Conservation (phyloP, 2,797 vertebrate species). For the Adrianichthys oophorus region DNA sequence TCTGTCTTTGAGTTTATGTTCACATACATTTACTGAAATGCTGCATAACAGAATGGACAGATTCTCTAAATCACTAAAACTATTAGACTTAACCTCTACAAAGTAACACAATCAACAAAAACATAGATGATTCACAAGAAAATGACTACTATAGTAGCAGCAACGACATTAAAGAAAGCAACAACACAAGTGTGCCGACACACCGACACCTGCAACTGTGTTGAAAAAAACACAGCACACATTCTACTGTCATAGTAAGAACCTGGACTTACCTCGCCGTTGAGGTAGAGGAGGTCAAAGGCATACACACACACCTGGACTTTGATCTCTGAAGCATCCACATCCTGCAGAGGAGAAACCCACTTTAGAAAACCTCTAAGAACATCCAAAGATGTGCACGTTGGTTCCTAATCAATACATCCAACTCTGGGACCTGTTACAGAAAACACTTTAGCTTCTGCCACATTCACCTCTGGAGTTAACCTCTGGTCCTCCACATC, state of each 20-base stretch:
- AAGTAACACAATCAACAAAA: too few relatives aligned
- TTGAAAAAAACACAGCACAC: too few relatives aligned
- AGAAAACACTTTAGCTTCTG: slow-evolving; percentile 57
- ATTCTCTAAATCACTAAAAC: too few relatives aligned
- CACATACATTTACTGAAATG: too few relatives aligned
- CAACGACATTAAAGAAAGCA: too few relatives aligned
- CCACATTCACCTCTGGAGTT: slow-evolving; percentile 38
- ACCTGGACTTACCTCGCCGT: slow-evolving; percentile 84
- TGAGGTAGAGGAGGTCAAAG: slow-evolving; percentile 91
- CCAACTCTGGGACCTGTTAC: slow-evolving; percentile 51
- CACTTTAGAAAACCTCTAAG: slow-evolving; percentile 15
- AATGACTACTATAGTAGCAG: too few relatives aligned
- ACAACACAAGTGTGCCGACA: too few relatives aligned
- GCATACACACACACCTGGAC: slow-evolving; percentile 93
- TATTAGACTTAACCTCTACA: too few relatives aligned
- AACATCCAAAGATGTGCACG: slow-evolving; percentile 53
- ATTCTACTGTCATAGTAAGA: slow-evolving; percentile 15
- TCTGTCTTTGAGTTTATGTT: too few relatives aligned
- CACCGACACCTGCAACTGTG: too few relatives aligned
- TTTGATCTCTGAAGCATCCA: slow-evolving; percentile 87
- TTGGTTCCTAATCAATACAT: slow-evolving; percentile 49
- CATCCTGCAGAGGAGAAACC: slow-evolving; percentile 77
- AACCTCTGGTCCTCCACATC: neutral
- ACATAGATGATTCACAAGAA: too few relatives aligned
- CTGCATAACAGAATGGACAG: too few relatives aligned